These are phyloP conservation scores for Bambusicola thoracicus DNA, from an alignment of 2,113 vertebrate genomes.

Conservation along the genomic window DNA sequence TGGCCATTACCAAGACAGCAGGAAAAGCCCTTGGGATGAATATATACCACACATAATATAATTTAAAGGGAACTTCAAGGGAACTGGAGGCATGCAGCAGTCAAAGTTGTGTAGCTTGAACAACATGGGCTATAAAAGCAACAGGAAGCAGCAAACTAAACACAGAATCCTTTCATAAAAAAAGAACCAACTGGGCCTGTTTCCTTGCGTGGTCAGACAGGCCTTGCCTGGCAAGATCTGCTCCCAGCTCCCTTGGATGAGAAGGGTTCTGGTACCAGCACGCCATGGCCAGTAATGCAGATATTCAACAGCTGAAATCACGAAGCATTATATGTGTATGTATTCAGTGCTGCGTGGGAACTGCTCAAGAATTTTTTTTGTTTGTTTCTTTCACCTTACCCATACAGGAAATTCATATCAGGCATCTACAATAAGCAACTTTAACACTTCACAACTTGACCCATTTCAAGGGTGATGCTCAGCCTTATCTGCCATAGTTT, in stretches of 20 bases:
- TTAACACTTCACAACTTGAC: not conserved
- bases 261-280: not conserved
- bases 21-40: not conserved
- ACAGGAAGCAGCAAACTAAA: not conserved
- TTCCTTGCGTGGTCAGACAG: not conserved
- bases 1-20: not conserved
- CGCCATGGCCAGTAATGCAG: not conserved
- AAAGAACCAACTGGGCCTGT: not conserved
- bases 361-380: not conserved
- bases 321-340: not conserved
- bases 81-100: not conserved
- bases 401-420: not conserved
- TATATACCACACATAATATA: not conserved
- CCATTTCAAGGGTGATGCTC: accelerated
- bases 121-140: not conserved
- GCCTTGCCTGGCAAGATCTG: not conserved
- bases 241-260: not conserved
- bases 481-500: not conserved
- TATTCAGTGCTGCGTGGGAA: not conserved
- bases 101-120: not conserved
- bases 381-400: not conserved
- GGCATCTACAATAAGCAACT: not conserved
- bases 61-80: not conserved
- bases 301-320: not conserved
- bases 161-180: not conserved